Evolutionary conservation across 2,888 invertebrate genomes (phyloP), one percentile per base, ranked within the genome.

Genomic region (Limnephilus marmoratus): DNA sequence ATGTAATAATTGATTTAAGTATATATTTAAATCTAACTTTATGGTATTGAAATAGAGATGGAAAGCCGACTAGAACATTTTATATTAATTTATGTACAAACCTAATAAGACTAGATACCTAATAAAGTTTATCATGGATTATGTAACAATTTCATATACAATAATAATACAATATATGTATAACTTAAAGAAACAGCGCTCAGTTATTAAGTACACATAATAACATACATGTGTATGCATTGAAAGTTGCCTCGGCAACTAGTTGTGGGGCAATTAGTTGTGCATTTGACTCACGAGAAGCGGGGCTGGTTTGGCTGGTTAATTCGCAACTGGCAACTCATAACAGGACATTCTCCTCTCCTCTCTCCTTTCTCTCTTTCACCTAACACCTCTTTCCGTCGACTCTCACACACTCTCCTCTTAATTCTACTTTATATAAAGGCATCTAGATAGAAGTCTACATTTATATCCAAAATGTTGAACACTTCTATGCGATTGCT

Each of bases 1-100:
- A 93, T 93, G 92, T 93, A 93, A 92, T 93, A 93, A 93, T 93
- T 93, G 93, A 93, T 92, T 93, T 93, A 90, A 93, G 91, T 93
- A 93, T 90, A 93, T 93, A 92, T 90, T 90, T 92, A 90, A 93
- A 82, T 90, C 90, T 93, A 91, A 92, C 87, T 91, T 86, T 92
- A 91, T 81, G 88, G 87, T 87, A 92, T 90, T 93, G 90, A 93
- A 92, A 93, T 92, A 87, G 91, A 95, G 95, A 95, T 95, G 95
- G 95, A 96, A 96, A 96, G 96, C 96, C 94, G 95, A 96, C 96
- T 96, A 96, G 95, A 96, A 96, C 95, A 95, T 95, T 95, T 92
- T 93, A 93, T 91, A 92, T 91, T 93, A 93, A 93, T 93, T 91
- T 93, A 93, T 93, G 91, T 93, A 93, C 93, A 93, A 93, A 93